Evolutionary conservation across 2,888 invertebrate genomes (phyloP).

Genomic region (Aspidapion aeneum): DNA sequence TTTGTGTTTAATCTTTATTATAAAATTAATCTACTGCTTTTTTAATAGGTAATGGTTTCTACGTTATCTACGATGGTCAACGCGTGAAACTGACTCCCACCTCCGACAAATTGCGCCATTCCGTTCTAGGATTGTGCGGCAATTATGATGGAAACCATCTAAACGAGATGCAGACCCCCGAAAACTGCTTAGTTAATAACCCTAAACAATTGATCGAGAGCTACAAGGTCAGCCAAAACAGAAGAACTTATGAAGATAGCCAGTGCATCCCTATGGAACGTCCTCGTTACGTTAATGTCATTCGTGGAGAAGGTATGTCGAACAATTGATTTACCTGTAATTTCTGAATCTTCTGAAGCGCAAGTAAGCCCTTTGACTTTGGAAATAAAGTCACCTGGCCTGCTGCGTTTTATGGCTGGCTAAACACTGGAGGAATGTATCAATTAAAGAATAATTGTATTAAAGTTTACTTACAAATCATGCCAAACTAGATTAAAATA

Average conservation of each 20-base stretch:
- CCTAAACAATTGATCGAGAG: conserved; percentile 55
- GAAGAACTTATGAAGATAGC: conserved; percentile 41
- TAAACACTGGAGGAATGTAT: too few species aligned
- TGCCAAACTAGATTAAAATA: too few species aligned
- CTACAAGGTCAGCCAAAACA: conserved; percentile 51
- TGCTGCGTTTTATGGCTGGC: too few species aligned
- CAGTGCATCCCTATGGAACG: conserved; percentile 30
- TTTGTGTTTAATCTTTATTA: too few species aligned
- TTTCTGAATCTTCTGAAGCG: too few species aligned
- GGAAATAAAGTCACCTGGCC: too few species aligned
- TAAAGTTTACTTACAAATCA: too few species aligned
- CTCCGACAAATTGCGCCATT: conserved; percentile 50
- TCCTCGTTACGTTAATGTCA: conserved; percentile 44
- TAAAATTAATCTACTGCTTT: too few species aligned
- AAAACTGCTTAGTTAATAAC: conserved; percentile 53
- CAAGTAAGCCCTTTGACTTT: too few species aligned
- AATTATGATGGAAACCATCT: conserved; percentile 56
- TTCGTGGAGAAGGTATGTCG: conserved; percentile 42
- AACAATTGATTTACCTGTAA: too few species aligned
- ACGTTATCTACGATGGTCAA: conserved; percentile 58
- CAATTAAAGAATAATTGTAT: too few species aligned
- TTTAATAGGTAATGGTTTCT: conserved; percentile 44
- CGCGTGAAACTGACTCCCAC: conserved; percentile 46
- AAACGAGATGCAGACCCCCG: conserved; percentile 59
- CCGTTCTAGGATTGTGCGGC: conserved; percentile 64